phyloP scores from a whole-genome alignment of 2,113 vertebrate genomes.

The Tretioscincus oriximinensis region DNA sequence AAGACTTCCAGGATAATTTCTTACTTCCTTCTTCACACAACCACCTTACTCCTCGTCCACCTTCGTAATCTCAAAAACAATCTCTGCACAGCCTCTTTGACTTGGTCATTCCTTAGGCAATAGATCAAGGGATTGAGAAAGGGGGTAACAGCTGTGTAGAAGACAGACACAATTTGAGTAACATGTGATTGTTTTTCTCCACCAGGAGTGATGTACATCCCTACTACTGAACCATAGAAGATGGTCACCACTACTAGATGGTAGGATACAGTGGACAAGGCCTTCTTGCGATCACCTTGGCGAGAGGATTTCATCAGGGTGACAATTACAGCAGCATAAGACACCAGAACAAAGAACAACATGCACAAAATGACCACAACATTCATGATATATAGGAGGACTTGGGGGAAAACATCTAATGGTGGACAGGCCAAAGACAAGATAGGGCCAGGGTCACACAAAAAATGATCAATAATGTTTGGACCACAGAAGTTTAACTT shows the following conservation, averaged over 20 bases:
- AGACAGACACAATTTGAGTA: slow-evolving; percentile 9
- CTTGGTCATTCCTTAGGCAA: slow-evolving; percentile 17
- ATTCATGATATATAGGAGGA: not conserved
- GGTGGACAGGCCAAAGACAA: slow-evolving; percentile 38
- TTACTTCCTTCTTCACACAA: not conserved
- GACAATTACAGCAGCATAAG: slow-evolving; percentile 49
- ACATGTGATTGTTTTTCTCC: not conserved
- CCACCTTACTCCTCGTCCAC: not conserved
- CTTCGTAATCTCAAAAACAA: not conserved
- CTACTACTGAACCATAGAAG: slow-evolving; percentile 51
- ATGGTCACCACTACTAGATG: slow-evolving; percentile 54
- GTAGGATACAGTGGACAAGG: slow-evolving; percentile 56
- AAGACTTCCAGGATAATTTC: not conserved
- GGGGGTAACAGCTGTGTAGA: not conserved
- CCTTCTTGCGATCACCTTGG: slow-evolving; percentile 40
- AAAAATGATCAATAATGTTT: slow-evolving; percentile 49
- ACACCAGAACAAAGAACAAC: slow-evolving; percentile 53
- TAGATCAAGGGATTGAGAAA: slow-evolving; percentile 21
- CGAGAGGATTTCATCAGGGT: slow-evolving; percentile 34
- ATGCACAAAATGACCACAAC: not conserved
- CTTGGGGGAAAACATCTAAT: not conserved
- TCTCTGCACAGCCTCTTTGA: not conserved
- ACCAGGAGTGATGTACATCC: not conserved
- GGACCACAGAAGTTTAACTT: slow-evolving; percentile 57
- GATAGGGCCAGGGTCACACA: slow-evolving; percentile 55